phyloP scores from a whole-genome alignment of 2,113 vertebrate species.

The Lophura nycthemera region DNA sequence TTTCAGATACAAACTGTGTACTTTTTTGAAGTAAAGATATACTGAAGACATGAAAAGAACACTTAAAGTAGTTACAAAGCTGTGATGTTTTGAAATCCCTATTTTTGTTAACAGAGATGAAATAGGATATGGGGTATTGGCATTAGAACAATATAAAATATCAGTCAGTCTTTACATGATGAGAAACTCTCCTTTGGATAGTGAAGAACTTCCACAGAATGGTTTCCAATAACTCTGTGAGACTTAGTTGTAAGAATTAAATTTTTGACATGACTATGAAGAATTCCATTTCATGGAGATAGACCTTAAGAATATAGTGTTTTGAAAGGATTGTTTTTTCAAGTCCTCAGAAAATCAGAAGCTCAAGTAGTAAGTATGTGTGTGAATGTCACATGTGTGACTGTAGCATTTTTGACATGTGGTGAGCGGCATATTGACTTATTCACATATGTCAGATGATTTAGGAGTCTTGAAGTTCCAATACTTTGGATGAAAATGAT shows the following conservation, averaged over 20 bases:
- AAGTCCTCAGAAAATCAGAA: not conserved
- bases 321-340: not conserved
- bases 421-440: not conserved
- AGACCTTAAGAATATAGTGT: not conserved
- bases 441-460: not conserved
- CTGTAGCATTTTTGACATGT: not conserved
- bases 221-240: not conserved
- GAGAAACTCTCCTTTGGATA: not conserved
- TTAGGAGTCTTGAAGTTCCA: not conserved
- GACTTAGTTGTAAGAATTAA: not conserved
- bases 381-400: not conserved
- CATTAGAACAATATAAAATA: not conserved
- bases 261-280: not conserved
- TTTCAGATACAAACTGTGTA: not conserved
- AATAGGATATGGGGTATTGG: not conserved
- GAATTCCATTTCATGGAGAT: not conserved
- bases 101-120: not conserved
- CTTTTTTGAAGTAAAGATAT: not conserved
- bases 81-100: not conserved
- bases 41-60: not conserved
- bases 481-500: not conserved
- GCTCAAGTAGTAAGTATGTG: not conserved
- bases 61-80: not conserved
- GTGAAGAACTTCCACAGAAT: not conserved
- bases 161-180: not conserved